These are phyloP conservation scores for Drosophila paracracens DNA, from an alignment of 2,888 invertebrate species.

Conservation along the genomic window DNA sequence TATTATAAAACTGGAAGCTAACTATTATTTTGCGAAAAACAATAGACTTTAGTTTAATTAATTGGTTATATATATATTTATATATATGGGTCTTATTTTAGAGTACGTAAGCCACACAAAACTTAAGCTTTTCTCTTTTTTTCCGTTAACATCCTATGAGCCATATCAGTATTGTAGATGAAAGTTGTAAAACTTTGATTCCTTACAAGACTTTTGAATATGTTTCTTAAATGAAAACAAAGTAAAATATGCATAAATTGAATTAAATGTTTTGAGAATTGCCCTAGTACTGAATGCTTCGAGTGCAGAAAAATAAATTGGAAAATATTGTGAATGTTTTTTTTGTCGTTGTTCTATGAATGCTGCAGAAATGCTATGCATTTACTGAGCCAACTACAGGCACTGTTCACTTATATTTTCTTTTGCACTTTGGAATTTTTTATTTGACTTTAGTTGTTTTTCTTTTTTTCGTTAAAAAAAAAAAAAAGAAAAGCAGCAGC, in stretches of 20 bases:
- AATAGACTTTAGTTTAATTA: not conserved
- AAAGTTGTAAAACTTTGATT: not conserved
- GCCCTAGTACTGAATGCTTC: not conserved
- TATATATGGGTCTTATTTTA: not conserved
- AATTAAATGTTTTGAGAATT: not conserved
- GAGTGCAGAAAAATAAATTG: constrained; percentile 3
- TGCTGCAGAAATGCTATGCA: constrained; percentile 40
- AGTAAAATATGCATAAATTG: not conserved
- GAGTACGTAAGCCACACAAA: too few relatives aligned
- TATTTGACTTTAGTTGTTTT: constrained; percentile 41
- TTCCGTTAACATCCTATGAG: not conserved
- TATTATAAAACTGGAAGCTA: not conserved
- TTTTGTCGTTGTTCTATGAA: not conserved
- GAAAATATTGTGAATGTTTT: constrained; percentile 1
- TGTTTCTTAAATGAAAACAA: not conserved
- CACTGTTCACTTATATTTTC: constrained; percentile 37
- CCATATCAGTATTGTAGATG: not conserved
- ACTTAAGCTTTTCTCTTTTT: not conserved
- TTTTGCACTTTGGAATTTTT: constrained; percentile 47
- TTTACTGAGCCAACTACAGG: constrained; percentile 40
- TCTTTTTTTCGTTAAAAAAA: not conserved
- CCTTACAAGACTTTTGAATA: not conserved
- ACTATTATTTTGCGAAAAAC: not conserved
- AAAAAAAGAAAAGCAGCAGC: constrained; percentile 4
- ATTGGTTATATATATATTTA: not conserved